Evolutionary conservation across 2,113 vertebrate species (phyloP).

Genomic region (Columba janthina): DNA sequence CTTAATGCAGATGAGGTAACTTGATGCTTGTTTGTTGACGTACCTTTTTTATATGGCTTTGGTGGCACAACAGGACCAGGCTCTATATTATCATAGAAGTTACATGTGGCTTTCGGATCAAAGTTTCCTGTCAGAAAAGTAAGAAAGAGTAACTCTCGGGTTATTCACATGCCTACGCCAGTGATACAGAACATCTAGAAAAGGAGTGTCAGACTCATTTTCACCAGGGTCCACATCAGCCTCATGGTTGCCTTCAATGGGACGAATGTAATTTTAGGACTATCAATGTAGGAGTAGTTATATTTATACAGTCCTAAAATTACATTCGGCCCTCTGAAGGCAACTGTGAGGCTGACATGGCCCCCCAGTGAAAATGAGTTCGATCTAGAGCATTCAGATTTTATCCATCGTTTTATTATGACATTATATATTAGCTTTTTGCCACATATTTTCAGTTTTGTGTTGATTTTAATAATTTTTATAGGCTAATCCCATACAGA

Average conservation of each 20-base stretch:
- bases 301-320: too few relatives aligned
- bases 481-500: background rate
- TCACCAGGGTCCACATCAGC: too few relatives aligned
- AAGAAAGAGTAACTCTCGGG: background rate
- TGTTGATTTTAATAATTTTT: background rate
- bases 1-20: background rate
- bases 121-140: slow-evolving; percentile 85
- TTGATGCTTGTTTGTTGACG: slow-evolving; percentile 21
- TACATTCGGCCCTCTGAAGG: too few relatives aligned
- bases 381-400: background rate
- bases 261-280: too few relatives aligned
- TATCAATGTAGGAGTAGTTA: too few relatives aligned
- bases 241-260: too few relatives aligned
- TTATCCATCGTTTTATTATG: background rate
- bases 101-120: slow-evolving; percentile 92
- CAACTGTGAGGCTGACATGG: too few relatives aligned
- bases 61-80: slow-evolving; percentile 93
- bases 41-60: slow-evolving; percentile 92
- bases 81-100: slow-evolving; percentile 96
- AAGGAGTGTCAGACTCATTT: too few relatives aligned
- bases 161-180: background rate
- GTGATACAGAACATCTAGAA: background rate
- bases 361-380: too few relatives aligned
- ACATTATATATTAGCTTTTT: background rate
- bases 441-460: background rate